Evolutionary conservation across 2,113 vertebrate genomes (phyloP), one percentile per base, ranked within the genome.

Genomic region (Malurus cyaneus): DNA sequence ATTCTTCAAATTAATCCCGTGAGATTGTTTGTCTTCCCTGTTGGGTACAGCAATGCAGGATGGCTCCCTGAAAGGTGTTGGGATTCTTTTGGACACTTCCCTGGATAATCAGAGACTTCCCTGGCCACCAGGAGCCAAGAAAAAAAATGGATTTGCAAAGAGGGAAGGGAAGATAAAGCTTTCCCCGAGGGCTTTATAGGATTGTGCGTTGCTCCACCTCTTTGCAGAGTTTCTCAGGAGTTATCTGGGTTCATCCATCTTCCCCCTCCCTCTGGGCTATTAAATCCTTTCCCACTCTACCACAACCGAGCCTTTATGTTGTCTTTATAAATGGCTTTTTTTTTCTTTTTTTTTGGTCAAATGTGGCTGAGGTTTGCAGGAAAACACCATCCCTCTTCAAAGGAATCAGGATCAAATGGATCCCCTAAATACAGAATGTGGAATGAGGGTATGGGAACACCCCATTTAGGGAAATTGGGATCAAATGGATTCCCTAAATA

Each of bases 191-290:
- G 60, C 5, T 57, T 71, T 87, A 72, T 86, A 81, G 78, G 84
- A 64, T 49, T 94, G 69, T 67, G 81, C 81, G 74, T 64, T 20
- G 85, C 87, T 96, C 89, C 94, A 71, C 44, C 87, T 92, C 60
- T 79, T 78, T 94, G 80, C 89, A 85, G 94, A 92, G 61, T 92
- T 94, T 81, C 84, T 92, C 87, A 84, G 70, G 83, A 94, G 21
- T 34, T 49, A 16, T 36, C 81, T 56, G 44, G n/a, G 44, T 71
- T 74, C 79, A 85, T 92, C 90, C 79, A 76, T 85, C 90, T 93
- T 60, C 44, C 53, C 44, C 54, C 3, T 92, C 85, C 88, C 91
- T 83, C 66, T 1, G 25, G 74, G 64, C 76, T 60, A 6, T 69
- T 82, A 69, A 95, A 92, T 90, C 89, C 42, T 47, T 92, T 77